Percentiles rank a stretch among this genome's conserved stretches.
phyloP scores from a whole-genome alignment of 2,797 vertebrate genomes.

The Sandelia bainsii region DNA sequence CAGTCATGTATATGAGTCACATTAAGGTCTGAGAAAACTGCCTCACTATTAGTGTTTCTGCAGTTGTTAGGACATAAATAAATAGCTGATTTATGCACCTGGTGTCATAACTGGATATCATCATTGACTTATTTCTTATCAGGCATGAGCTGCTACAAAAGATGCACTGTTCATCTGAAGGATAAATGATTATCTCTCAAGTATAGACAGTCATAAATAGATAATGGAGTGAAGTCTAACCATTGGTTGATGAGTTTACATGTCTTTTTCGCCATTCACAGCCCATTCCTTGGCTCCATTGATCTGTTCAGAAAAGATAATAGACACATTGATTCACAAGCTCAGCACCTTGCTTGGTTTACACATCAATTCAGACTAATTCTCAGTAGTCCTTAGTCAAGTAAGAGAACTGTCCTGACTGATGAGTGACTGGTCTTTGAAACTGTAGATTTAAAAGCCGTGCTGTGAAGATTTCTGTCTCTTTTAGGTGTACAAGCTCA shows the following conservation, averaged over 20 bases:
- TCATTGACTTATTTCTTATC: conserved; percentile 4
- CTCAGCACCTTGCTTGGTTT: conserved; percentile 75
- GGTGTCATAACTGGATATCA: conserved; percentile 4
- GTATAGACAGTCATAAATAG: conserved; percentile 40
- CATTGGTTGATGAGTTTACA: conserved; percentile 29
- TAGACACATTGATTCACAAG: conserved; percentile 81
- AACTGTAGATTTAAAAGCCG: conserved; percentile 18
- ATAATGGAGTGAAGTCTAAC: conserved; percentile 49
- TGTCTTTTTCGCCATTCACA: conserved; percentile 46
- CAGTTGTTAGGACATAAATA: neutral
- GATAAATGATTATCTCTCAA: conserved; percentile 47
- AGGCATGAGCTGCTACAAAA: conserved; percentile 18
- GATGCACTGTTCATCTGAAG: conserved; percentile 20
- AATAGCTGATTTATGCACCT: conserved; percentile 1
- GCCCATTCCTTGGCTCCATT: conserved; percentile 71
- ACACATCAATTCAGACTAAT: conserved; percentile 74
- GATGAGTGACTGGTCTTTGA: conserved; percentile 36
- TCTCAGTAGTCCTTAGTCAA: conserved; percentile 64
- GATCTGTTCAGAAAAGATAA: conserved; percentile 81
- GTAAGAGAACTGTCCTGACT: conserved; percentile 58
- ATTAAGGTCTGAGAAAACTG: conserved; percentile 14
- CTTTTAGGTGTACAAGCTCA: neutral
- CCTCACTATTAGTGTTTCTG: neutral
- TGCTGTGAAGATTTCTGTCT: conserved; percentile 9
- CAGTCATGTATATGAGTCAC: conserved; percentile 28